phyloP scores from a whole-genome alignment of 1,140 invertebrate genomes.

The Orius insidiosus region DNA sequence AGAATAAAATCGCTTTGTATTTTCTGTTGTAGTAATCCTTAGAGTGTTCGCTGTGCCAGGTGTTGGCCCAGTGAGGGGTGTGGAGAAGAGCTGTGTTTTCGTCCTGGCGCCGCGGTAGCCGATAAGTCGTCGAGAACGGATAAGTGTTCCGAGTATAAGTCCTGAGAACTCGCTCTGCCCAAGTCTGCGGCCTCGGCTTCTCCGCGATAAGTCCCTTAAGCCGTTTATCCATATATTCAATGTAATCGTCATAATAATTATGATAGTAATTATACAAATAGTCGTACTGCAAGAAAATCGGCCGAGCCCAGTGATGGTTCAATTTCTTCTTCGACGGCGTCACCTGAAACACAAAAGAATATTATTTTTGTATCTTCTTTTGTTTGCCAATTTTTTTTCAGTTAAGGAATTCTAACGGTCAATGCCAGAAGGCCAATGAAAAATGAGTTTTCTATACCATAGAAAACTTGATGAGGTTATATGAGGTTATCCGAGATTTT shows the following conservation, averaged over 20 bases:
- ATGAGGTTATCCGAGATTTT: too few relatives aligned
- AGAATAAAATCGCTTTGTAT: conserved; percentile 20
- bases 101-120: conserved; percentile 12
- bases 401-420: too few relatives aligned
- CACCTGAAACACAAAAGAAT: conserved; percentile 27
- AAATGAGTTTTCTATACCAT: too few relatives aligned
- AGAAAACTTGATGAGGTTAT: too few relatives aligned
- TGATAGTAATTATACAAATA: conserved; percentile 63
- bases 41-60: conserved; percentile 19
- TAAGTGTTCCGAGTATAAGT: conserved; percentile 32
- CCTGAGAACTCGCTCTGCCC: conserved; percentile 58
- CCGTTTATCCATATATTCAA: conserved; percentile 59
- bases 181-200: conserved; percentile 54
- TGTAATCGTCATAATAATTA: conserved; percentile 70
- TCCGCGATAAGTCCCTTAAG: conserved; percentile 47
- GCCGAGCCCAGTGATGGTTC: conserved; percentile 24
- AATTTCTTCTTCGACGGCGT: conserved; percentile 23
- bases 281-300: conserved; percentile 50
- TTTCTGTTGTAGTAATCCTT: conserved; percentile 21
- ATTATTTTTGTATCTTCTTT: too few relatives aligned
- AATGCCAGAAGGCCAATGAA: too few relatives aligned
- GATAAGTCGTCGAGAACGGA: conserved; percentile 1
- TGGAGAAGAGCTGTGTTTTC: conserved; percentile 16
- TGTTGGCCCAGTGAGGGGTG: conserved; percentile 16
- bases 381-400: too few relatives aligned